Base-by-base conservation (phyloP, 2,113 vertebrate species). In the Protobothrops flavoviridis region DNA sequence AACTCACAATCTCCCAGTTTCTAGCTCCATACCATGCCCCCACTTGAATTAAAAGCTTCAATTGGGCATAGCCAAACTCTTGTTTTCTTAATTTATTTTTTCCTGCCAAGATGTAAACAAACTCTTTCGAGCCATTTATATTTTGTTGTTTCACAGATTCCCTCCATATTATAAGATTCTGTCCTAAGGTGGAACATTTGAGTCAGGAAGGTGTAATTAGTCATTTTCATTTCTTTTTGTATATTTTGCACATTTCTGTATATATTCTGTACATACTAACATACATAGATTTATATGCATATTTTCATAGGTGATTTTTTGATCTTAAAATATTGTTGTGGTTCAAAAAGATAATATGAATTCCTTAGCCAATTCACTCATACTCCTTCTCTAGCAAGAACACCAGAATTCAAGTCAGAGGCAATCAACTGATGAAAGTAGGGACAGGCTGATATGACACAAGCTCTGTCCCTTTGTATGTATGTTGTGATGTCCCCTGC, bases 111-210 rank as follows among this genome's bases (percentile, higher is more conserved):
- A 74, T 85, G 92, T 95, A 93, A 91, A 92, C 95, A 94, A 87
- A 97, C 91, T 92, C 94, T 94, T 96, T 97, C 92, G 96, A 96
- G 95, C 93, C 95, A 94, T 96, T 96, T 52, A 94, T 96, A 93
- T 92, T 97, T 95, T 96, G 95, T 96, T 97, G 95, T 96, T 96
- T 96, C 96, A 91, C 95, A 94, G 94, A 95, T 59, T 94, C 96
- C 93, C 95, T 97, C 88, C 85, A 96, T 96, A 95, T 96, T 90
- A 55, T 91, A 93, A 59, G 90, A 24, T 96, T 97, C 95, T 94
- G 96, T 94, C 26, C 17, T 17, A 94, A 92, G 94, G 56, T 94
- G 94, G 91, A 96, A 90, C 89, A 92, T 96, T 93, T 96, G 86
- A 95, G 69, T 88, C 93, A 92, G 1, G 94, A 97, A 96, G 93